Conservation (phyloP, 2,113 vertebrate genomes). For the Cyprinus carpio region DNA sequence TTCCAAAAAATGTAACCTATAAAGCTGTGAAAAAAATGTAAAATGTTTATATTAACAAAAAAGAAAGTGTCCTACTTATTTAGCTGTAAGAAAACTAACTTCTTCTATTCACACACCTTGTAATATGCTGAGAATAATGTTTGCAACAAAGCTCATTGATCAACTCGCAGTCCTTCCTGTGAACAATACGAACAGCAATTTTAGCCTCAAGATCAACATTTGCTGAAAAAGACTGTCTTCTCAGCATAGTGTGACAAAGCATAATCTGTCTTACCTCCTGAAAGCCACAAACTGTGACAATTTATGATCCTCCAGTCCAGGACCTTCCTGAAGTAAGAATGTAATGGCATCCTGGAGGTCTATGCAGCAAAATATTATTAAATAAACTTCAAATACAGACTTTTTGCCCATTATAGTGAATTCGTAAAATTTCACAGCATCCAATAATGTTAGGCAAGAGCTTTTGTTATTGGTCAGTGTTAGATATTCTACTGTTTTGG, state of each 20-base stretch:
- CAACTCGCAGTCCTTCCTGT: constrained; percentile 77
- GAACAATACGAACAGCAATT: constrained; percentile 15
- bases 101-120: constrained; percentile 67
- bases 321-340: constrained; percentile 56
- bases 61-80: not conserved
- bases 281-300: constrained; percentile 87
- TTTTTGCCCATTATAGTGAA: not conserved
- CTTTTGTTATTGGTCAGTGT: not conserved
- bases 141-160: constrained; percentile 83
- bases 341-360: constrained; percentile 49
- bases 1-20: not conserved
- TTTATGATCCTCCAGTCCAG: constrained; percentile 71
- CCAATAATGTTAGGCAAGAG: not conserved
- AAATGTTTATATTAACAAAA: too few relatives aligned
- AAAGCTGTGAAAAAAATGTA: not conserved
- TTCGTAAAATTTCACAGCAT: not conserved
- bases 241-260: not conserved
- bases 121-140: constrained; percentile 73
- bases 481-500: not conserved
- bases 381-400: not conserved
- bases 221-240: not conserved
- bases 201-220: not conserved
- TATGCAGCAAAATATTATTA: not conserved
- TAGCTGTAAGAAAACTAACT: not conserved
- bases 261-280: constrained; percentile 74